phyloP scores from a whole-genome alignment of 1,140 invertebrate species.

The Gryllus bimaculatus region DNA sequence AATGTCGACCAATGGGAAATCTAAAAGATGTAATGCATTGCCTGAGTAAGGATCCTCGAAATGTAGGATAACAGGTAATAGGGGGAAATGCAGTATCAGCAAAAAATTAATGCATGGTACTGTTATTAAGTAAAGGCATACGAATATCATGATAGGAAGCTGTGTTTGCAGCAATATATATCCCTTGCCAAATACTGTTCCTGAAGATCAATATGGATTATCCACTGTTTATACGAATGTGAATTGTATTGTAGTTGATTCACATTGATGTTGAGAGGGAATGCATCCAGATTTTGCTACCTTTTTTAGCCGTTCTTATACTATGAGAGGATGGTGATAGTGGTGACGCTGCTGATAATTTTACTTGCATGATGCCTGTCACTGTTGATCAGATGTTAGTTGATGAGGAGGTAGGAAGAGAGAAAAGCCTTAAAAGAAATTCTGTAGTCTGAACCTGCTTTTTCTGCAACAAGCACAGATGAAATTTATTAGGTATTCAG shows the following conservation, averaged over 20 bases:
- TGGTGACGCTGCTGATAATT: neutral
- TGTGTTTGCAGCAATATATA: neutral
- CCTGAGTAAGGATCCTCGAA: neutral
- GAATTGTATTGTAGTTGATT: neutral
- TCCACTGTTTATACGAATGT: neutral
- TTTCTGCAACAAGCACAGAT: neutral
- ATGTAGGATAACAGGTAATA: neutral
- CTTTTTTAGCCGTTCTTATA: neutral
- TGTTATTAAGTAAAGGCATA: neutral
- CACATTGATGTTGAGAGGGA: neutral
- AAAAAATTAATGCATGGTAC: neutral
- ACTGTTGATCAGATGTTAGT: neutral
- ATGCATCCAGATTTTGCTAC: neutral
- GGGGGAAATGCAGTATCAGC: neutral
- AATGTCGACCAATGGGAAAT: neutral
- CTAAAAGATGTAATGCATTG: neutral
- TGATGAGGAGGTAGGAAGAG: neutral
- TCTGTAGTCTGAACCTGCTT: neutral
- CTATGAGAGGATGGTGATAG: neutral
- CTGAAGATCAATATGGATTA: neutral
- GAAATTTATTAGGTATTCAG: neutral
- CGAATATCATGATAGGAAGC: neutral
- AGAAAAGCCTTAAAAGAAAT: neutral
- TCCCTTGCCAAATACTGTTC: slow-evolving; percentile 3
- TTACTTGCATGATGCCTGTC: neutral